Evolutionary conservation across 2,113 vertebrate species (phyloP).

Genomic region (Nansenia antarctica): DNA sequence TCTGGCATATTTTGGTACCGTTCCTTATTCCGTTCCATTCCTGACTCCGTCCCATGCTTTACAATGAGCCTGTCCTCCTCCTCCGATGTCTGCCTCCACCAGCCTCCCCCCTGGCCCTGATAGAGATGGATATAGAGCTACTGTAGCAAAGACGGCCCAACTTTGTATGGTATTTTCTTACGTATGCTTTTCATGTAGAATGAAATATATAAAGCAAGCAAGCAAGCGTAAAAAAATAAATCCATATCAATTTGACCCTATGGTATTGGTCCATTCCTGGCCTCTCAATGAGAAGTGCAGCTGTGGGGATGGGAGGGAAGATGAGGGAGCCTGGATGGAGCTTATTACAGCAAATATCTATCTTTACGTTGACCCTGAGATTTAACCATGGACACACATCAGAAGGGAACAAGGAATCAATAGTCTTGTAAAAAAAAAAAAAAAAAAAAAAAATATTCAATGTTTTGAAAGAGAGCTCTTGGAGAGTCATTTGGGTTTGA

Average conservation of each 20-base stretch:
- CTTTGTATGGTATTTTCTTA: not conserved
- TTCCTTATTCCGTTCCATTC: no score
- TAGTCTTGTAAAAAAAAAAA: conserved; percentile 15
- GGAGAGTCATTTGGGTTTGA: not conserved
- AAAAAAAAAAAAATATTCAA: conserved; percentile 22
- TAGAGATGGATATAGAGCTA: no score
- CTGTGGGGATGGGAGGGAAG: not conserved
- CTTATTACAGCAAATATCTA: conserved; percentile 25
- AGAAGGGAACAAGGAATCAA: conserved; percentile 12
- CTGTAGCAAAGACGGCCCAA: no score
- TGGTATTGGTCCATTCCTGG: not conserved
- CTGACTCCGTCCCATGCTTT: no score
- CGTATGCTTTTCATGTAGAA: not conserved
- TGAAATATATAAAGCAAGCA: no score
- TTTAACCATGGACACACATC: not conserved
- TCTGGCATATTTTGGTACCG: no score
- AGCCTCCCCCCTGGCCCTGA: no score
- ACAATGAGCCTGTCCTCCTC: no score
- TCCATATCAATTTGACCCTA: not conserved
- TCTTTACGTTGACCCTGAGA: conserved; percentile 27
- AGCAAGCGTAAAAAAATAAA: not conserved
- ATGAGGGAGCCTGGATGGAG: not conserved
- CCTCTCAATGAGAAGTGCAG: not conserved
- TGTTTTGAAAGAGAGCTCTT: not conserved
- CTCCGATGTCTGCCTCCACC: no score